phyloP scores from a whole-genome alignment of 1,140 invertebrate species.

The Apis laboriosa region DNA sequence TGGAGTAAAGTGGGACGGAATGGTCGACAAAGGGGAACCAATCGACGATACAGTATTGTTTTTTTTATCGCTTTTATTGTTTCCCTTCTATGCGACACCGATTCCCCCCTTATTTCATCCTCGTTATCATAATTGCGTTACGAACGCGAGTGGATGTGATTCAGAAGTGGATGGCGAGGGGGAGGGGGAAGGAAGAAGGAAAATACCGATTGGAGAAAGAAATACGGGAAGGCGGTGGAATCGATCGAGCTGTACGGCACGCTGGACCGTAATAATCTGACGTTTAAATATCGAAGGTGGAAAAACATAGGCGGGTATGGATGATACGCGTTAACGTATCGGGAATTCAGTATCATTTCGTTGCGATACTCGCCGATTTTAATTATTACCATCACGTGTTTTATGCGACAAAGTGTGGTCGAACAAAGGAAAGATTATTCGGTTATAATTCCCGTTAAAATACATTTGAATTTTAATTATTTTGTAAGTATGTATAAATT shows the following conservation, averaged over 20 bases:
- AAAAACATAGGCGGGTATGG: not conserved
- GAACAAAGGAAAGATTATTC: not conserved
- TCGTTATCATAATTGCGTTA: not conserved
- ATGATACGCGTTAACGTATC: not conserved
- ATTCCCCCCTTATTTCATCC: not conserved
- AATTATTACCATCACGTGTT: too few species aligned
- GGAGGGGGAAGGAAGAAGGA: not conserved
- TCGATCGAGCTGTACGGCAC: not conserved
- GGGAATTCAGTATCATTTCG: not conserved
- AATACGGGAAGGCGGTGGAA: not conserved
- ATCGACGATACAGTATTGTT: not conserved
- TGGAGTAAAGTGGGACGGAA: not conserved
- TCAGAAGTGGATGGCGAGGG: not conserved
- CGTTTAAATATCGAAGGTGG: slow-evolving; percentile 7
- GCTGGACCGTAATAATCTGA: slow-evolving; percentile 15
- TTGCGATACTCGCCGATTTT: not conserved
- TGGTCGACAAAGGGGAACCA: not conserved
- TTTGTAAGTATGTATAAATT: too few species aligned
- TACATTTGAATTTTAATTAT: not conserved
- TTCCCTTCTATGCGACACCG: not conserved
- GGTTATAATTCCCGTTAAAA: not conserved
- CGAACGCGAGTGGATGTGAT: not conserved
- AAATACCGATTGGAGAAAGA: not conserved
- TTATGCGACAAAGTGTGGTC: too few species aligned
- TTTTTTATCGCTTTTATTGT: not conserved